These are phyloP conservation scores for Hyaena hyaena DNA, from an alignment of 2,113 vertebrate species.

Conservation along the genomic window DNA sequence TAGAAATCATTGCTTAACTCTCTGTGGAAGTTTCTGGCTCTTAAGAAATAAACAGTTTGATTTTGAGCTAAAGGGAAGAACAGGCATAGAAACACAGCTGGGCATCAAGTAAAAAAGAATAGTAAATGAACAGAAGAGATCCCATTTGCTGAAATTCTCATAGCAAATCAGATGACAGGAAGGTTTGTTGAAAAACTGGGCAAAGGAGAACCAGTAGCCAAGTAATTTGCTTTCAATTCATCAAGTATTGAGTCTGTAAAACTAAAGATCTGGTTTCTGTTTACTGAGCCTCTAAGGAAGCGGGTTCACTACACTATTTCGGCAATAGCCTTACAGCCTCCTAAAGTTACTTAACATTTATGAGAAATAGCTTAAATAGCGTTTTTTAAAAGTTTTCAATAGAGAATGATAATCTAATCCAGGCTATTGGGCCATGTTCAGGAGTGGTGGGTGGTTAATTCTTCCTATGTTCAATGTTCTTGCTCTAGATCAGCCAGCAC, in stretches of 20 bases:
- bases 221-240: constrained; percentile 30
- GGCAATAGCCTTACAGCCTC: neutral
- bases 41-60: constrained; percentile 65
- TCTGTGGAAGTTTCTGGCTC: constrained; percentile 43
- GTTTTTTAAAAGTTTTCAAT: neutral
- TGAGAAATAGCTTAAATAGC: neutral
- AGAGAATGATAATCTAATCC: neutral
- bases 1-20: constrained; percentile 50
- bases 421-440: neutral
- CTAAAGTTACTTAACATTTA: constrained; percentile 21
- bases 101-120: constrained; percentile 7
- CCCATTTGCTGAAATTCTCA: constrained; percentile 38
- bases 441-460: neutral
- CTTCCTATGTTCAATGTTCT: neutral
- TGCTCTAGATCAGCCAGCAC: neutral
- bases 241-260: neutral
- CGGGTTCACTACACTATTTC: neutral
- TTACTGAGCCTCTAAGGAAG: neutral
- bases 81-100: constrained; percentile 47
- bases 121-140: constrained; percentile 52
- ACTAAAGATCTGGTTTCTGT: constrained; percentile 42
- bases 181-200: neutral
- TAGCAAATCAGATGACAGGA: neutral
- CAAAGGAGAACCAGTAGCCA: neutral
- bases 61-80: constrained; percentile 54